A percentile compares a stretch with the other conserved stretches of the same genome.
Conservation (phyloP, 2,113 vertebrate genomes). For the Callionymus lyra region DNA sequence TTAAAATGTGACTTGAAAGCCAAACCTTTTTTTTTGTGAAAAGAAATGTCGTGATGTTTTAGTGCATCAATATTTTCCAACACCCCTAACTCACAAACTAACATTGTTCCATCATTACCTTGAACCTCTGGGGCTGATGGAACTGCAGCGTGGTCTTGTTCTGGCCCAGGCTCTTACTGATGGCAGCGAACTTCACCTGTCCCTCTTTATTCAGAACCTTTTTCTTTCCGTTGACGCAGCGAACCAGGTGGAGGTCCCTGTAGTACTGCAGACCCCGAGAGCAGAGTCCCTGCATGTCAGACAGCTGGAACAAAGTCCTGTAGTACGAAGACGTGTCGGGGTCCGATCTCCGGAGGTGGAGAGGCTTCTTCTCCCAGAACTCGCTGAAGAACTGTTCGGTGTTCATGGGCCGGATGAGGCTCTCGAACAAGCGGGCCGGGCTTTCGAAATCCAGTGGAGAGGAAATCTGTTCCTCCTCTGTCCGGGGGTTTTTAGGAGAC, state of each 20-base stretch:
- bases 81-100: background rate
- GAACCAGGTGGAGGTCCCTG: slow-evolving; percentile 76
- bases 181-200: slow-evolving; percentile 65
- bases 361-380: slow-evolving; percentile 83
- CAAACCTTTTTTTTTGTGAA: too few species aligned
- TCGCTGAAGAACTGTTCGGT: slow-evolving; percentile 74
- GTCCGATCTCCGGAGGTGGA: slow-evolving; percentile 73
- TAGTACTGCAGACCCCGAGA: slow-evolving; percentile 63
- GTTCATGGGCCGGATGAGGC: slow-evolving; percentile 76
- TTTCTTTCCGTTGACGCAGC: slow-evolving; percentile 73
- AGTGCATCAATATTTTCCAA: too few species aligned
- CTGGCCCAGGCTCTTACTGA: slow-evolving; percentile 75
- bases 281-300: slow-evolving; percentile 71
- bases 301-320: slow-evolving; percentile 74
- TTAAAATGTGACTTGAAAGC: too few species aligned
- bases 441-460: slow-evolving; percentile 61
- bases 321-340: slow-evolving; percentile 60
- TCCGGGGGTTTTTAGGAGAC: slow-evolving; percentile 54
- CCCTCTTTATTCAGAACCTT: slow-evolving; percentile 77
- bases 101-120: slow-evolving; percentile 57
- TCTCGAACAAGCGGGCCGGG: slow-evolving; percentile 71
- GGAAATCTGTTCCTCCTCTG: rapidly evolving
- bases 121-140: slow-evolving; percentile 90
- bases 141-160: slow-evolving; percentile 85
- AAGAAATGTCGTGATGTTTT: too few species aligned